Conservation (phyloP, 92 coral and sea anemone species). For the Muricea muricata region DNA sequence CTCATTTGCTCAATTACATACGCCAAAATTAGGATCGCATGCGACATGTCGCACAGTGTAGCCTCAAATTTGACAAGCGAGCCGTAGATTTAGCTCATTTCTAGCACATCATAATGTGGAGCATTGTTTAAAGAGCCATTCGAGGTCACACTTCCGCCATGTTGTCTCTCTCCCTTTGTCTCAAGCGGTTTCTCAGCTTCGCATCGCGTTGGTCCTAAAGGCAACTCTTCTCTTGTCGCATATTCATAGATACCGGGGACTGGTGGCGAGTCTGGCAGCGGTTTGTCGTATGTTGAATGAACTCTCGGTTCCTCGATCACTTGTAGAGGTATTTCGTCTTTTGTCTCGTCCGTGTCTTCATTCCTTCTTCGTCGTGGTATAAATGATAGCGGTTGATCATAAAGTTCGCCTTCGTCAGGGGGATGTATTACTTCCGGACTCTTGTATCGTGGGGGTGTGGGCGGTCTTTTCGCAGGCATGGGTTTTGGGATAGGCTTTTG, state of each 20-base stretch:
- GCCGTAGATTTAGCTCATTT: not conserved
- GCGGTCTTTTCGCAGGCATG: not conserved
- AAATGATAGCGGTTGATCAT: not conserved
- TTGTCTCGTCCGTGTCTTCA: not conserved
- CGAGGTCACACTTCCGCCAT: not conserved
- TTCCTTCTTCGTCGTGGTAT: not conserved
- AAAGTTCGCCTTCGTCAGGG: not conserved
- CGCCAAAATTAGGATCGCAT: too few species aligned
- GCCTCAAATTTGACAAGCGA: not conserved
- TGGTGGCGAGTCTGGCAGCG: not conserved
- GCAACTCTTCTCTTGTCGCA: conserved; percentile 20
- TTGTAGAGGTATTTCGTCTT: not conserved
- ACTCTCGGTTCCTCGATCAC: not conserved
- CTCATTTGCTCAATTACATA: not conserved
- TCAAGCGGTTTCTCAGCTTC: conserved; percentile 11
- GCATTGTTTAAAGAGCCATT: not conserved
- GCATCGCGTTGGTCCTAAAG: not conserved
- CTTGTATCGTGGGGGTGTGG: not conserved
- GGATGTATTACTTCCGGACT: not conserved
- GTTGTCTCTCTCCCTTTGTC: not conserved
- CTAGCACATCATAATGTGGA: not conserved
- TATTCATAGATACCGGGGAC: not conserved
- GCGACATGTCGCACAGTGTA: too few species aligned
- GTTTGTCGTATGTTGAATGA: conserved; percentile 3
- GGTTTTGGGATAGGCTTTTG: not conserved